phyloP scores from a whole-genome alignment of 2,113 vertebrate species.

The Lontra canadensis region DNA sequence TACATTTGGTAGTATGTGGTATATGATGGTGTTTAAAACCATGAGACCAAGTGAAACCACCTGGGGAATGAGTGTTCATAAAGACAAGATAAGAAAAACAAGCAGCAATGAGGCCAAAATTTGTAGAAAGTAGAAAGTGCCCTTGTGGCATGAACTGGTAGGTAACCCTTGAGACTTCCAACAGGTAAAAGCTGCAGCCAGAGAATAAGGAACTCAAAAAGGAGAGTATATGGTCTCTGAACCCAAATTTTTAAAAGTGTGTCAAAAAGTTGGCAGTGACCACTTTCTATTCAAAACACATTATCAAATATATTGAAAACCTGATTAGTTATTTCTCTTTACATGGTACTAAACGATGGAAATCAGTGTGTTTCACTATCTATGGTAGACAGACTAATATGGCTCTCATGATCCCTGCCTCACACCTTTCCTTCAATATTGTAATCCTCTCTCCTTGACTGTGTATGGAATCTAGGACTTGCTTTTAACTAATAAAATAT shows the following conservation, averaged over 20 bases:
- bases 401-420: not conserved
- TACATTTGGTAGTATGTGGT: not conserved
- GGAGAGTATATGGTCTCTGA: not conserved
- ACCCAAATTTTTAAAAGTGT: not conserved
- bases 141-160: not conserved
- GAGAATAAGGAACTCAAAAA: not conserved
- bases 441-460: not conserved
- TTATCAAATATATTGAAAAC: not conserved
- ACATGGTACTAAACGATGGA: not conserved
- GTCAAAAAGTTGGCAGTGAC: not conserved
- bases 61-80: not conserved
- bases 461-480: not conserved
- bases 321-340: not conserved
- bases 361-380: not conserved
- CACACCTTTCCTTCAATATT: too few relatives aligned
- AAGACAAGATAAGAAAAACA: not conserved
- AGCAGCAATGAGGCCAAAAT: not conserved
- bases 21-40: not conserved
- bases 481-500: not conserved
- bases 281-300: not conserved
- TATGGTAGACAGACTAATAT: not conserved
- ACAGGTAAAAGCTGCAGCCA: not conserved
- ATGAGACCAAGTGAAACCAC: not conserved
- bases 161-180: not conserved
- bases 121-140: not conserved